These are phyloP conservation scores for Brachyhypopomus occidentalis DNA, from an alignment of 2,113 vertebrate species.

Conservation along the genomic window DNA sequence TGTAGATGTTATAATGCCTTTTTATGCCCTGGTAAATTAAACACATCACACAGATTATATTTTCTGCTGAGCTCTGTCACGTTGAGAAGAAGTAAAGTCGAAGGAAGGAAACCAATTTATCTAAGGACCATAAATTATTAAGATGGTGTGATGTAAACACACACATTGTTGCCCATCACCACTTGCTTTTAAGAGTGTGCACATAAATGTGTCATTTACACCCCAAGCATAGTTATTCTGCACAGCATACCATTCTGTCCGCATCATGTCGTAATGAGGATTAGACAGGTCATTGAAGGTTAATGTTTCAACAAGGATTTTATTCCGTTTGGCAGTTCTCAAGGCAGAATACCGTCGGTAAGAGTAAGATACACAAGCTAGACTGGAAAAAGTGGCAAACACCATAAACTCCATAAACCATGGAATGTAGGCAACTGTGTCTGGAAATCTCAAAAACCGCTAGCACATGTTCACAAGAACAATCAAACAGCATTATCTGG, in stretches of 20 bases:
- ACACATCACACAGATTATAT: too few species aligned
- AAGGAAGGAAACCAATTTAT: too few species aligned
- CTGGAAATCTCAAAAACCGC: constrained; percentile 50
- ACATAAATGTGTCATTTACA: background rate
- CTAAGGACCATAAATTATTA: too few species aligned
- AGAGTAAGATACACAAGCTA: background rate
- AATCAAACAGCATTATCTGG: constrained; percentile 50
- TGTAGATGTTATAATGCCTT: too few species aligned
- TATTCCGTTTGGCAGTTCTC: background rate
- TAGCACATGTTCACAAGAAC: constrained; percentile 56
- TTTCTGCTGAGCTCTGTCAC: too few species aligned
- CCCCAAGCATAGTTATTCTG: background rate
- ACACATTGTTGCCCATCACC: too few species aligned
- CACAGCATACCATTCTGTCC: background rate
- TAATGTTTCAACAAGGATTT: background rate
- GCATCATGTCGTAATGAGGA: background rate
- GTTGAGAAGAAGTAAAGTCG: too few species aligned
- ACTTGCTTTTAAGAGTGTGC: too few species aligned
- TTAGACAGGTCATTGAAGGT: background rate
- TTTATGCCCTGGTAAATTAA: too few species aligned
- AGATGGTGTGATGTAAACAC: too few species aligned
- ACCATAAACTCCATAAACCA: constrained; percentile 53
- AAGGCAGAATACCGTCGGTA: background rate
- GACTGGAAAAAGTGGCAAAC: constrained; percentile 50
- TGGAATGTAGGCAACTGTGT: constrained; percentile 57